Conservation (phyloP, 2,888 invertebrate genomes). For the Platypus cylindrus region DNA sequence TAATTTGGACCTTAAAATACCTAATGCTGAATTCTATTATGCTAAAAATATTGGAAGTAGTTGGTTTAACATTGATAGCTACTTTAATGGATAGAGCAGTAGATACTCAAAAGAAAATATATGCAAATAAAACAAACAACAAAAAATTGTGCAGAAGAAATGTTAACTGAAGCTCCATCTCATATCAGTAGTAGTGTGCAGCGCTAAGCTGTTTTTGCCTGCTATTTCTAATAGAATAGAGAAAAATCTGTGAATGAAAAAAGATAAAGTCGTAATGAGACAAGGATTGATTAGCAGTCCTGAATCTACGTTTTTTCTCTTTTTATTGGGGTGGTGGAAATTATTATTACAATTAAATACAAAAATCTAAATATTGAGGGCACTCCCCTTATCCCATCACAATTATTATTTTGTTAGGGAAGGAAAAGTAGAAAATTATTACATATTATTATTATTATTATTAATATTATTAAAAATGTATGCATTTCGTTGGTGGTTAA, state of each 20-base stretch:
- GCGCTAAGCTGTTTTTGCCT: slow-evolving; percentile 12
- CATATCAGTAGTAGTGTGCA: no score
- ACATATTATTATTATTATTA: not conserved
- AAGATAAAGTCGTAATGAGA: slow-evolving; percentile 31
- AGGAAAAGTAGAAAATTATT: not conserved
- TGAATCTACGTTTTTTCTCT: no score
- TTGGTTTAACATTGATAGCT: no score
- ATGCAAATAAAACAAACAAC: not conserved
- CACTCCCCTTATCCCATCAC: slow-evolving; percentile 69
- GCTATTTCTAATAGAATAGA: slow-evolving; percentile 11
- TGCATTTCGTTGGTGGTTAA: slow-evolving; percentile 20
- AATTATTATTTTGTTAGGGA: slow-evolving; percentile 17
- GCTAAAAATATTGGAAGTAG: no score
- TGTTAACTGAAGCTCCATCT: slow-evolving; percentile 9
- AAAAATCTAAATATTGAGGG: slow-evolving; percentile 40
- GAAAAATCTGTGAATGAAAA: slow-evolving; percentile 14
- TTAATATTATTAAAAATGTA: slow-evolving; percentile 27
- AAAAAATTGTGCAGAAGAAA: slow-evolving; percentile 4
- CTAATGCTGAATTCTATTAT: no score
- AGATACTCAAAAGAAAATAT: not conserved
- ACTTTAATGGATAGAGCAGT: no score
- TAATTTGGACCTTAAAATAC: no score
- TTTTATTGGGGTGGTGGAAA: no score
- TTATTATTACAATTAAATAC: slow-evolving; percentile 7
- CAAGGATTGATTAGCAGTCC: slow-evolving; percentile 36